These are phyloP conservation scores for Rugalucina vietnamica DNA, from an alignment of 2,888 invertebrate species.

Conservation along the genomic window DNA sequence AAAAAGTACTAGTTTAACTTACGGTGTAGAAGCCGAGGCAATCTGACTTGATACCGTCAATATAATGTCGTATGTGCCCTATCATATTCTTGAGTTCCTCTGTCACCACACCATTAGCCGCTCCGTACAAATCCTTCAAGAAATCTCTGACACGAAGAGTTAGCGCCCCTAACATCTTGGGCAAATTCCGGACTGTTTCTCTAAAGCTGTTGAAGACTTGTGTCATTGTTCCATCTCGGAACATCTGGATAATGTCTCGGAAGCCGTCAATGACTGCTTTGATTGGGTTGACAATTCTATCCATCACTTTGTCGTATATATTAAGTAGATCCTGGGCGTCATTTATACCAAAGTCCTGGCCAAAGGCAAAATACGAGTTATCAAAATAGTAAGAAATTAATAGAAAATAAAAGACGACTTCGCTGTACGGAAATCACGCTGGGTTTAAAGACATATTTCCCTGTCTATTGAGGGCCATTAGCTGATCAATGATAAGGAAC, in stretches of 20 bases:
- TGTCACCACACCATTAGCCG: constrained; percentile 29
- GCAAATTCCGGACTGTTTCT: constrained; percentile 37
- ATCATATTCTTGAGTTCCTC: constrained; percentile 44
- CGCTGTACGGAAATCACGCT: too few species aligned
- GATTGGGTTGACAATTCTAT: constrained; percentile 60
- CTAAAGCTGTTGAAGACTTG: constrained; percentile 31
- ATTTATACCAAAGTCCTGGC: constrained; percentile 70
- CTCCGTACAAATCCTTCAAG: constrained; percentile 28
- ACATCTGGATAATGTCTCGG: constrained; percentile 47
- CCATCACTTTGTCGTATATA: constrained; percentile 63
- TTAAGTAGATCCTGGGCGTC: constrained; percentile 59
- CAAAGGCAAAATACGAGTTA: too few species aligned
- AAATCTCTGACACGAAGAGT: constrained; percentile 19
- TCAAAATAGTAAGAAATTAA: too few species aligned
- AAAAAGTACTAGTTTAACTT: too few species aligned
- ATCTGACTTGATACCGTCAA: constrained; percentile 43
- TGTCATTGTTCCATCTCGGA: constrained; percentile 44
- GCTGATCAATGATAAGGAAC: too few species aligned
- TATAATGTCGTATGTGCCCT: constrained; percentile 28
- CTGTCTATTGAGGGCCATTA: too few species aligned
- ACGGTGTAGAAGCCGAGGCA: constrained; percentile 31
- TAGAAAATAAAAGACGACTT: too few species aligned
- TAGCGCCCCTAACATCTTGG: constrained; percentile 29
- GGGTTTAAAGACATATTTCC: too few species aligned
- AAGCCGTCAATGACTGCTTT: constrained; percentile 53